These are phyloP conservation scores for Plectrocnemia conspersa DNA, from an alignment of 1,140 invertebrate genomes.

Conservation along the genomic window DNA sequence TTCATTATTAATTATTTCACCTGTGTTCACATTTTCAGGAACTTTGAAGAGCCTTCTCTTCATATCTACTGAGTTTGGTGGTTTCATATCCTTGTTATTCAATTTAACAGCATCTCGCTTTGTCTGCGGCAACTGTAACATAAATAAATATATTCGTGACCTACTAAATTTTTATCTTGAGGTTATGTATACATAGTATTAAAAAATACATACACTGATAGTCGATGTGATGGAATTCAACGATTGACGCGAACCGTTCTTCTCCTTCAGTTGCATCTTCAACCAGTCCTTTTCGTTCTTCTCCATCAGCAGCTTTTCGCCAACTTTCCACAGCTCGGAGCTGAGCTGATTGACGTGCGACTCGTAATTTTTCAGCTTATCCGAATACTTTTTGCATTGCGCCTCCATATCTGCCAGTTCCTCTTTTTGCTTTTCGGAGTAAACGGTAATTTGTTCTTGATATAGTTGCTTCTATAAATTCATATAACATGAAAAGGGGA, in stretches of 20 bases:
- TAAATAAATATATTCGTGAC: neutral
- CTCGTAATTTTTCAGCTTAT: constrained; percentile 55
- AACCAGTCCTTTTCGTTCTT: constrained; percentile 53
- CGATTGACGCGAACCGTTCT: constrained; percentile 22
- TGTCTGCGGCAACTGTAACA: constrained; percentile 19
- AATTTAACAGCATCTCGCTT: no score
- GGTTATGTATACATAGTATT: no score
- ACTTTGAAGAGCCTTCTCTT: no score
- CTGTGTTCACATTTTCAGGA: no score
- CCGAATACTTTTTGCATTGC: constrained; percentile 49
- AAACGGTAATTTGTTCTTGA: constrained; percentile 50
- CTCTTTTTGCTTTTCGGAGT: constrained; percentile 47
- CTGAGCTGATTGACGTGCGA: constrained; percentile 52
- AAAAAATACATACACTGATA: constrained; percentile 18
- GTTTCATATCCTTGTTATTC: no score
- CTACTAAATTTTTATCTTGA: neutral
- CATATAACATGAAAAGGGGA: no score
- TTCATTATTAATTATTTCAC: no score
- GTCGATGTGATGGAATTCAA: constrained; percentile 25
- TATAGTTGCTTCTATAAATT: constrained; percentile 51
- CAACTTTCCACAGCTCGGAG: constrained; percentile 55
- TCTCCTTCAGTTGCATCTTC: constrained; percentile 37
- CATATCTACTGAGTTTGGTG: no score
- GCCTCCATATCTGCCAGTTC: constrained; percentile 45
- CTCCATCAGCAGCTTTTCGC: constrained; percentile 55